Evolutionary conservation across 2,113 vertebrate genomes (phyloP).

Genomic region (Prionailurus viverrinus): DNA sequence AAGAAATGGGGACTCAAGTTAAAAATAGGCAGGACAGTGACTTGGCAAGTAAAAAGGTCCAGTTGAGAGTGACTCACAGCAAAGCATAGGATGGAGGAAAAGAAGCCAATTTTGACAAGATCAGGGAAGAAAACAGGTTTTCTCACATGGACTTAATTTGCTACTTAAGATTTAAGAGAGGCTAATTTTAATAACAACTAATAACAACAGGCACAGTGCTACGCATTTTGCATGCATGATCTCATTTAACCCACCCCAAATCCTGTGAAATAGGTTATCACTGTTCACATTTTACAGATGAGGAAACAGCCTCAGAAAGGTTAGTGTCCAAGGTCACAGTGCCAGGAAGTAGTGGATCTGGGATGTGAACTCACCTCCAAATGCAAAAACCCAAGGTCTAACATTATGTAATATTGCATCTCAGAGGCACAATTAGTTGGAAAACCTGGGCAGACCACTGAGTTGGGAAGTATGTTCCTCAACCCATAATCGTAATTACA

Average conservation of each 20-base stretch:
- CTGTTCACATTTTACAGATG: not conserved
- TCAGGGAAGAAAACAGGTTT: not conserved
- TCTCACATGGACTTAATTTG: not conserved
- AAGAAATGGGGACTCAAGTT: not conserved
- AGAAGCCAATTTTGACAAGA: conserved; percentile 28
- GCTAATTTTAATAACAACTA: not conserved
- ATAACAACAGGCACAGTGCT: not conserved
- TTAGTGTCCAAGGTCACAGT: not conserved
- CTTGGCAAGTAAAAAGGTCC: not conserved
- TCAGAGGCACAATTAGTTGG: not conserved
- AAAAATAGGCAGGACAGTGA: not conserved
- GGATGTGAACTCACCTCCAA: conserved; percentile 1
- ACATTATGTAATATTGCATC: not conserved
- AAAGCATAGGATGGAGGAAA: not conserved
- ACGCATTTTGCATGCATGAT: not conserved
- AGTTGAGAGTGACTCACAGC: not conserved
- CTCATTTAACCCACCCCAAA: not conserved
- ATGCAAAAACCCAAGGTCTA: not conserved
- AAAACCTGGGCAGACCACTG: not conserved
- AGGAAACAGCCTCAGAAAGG: not conserved
- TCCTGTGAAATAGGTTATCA: not conserved
- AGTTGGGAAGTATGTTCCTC: not conserved
- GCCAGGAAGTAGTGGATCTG: not conserved
- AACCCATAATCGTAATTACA: not conserved
- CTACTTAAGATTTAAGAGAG: not conserved